phyloP scores from a whole-genome alignment of 2,888 invertebrate species.

The Hecatera dysodea region DNA sequence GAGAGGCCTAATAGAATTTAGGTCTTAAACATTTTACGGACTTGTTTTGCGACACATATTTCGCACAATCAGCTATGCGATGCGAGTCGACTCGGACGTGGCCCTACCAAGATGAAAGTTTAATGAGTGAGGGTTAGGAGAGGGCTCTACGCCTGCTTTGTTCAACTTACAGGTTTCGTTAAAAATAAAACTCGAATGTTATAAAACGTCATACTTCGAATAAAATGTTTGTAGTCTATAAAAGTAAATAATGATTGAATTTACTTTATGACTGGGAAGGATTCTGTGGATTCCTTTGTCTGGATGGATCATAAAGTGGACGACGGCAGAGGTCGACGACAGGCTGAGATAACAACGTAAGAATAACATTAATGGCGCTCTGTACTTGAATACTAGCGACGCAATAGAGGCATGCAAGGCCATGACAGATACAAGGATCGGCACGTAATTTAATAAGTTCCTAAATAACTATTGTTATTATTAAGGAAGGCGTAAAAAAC shows the following conservation, averaged over 20 bases:
- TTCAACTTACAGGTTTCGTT: constrained; percentile 67
- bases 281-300: constrained; percentile 61
- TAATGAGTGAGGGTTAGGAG: constrained; percentile 75
- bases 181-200: constrained; percentile 70
- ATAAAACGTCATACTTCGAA: constrained; percentile 44
- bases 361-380: constrained; percentile 59
- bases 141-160: constrained; percentile 68
- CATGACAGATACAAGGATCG: constrained; percentile 55
- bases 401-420: constrained; percentile 66
- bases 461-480: constrained; percentile 61
- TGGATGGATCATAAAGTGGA: constrained; percentile 49
- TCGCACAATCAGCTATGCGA: constrained; percentile 51
- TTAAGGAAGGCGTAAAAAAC: constrained; percentile 46
- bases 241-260: constrained; percentile 57
- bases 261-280: constrained; percentile 35
- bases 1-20: constrained; percentile 6
- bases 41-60: constrained; percentile 47
- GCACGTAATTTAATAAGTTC: constrained; percentile 60
- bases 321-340: constrained; percentile 60
- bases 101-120: constrained; percentile 72
- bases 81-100: constrained; percentile 45
- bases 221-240: constrained; percentile 33
- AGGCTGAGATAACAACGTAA: constrained; percentile 65
- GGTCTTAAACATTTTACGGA: constrained; percentile 23
- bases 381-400: constrained; percentile 60